Percentiles rank a stretch among this genome's conserved stretches.
Conservation (phyloP, 2,888 invertebrate species). For the Nebria salina region DNA sequence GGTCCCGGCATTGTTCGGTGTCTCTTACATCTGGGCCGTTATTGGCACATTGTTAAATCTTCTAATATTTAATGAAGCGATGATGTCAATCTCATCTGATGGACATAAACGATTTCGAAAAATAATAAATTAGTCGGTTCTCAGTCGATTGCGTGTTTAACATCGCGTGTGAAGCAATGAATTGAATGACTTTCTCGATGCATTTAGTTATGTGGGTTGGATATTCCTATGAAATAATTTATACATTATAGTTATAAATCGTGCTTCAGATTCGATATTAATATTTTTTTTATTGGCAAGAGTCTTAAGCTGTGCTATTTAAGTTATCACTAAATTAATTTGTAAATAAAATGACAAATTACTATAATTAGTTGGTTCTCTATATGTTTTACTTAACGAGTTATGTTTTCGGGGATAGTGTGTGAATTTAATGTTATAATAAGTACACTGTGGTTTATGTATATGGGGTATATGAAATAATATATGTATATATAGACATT, state of each 20-base stretch:
- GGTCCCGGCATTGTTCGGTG: background rate
- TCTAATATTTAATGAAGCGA: too few species aligned
- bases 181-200: slow-evolving; percentile 23
- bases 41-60: too few species aligned
- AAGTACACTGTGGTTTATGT: background rate
- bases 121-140: slow-evolving; percentile 25
- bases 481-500: background rate
- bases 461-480: background rate
- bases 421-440: background rate
- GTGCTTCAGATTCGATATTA: background rate
- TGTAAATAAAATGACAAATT: too few species aligned
- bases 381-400: too few species aligned
- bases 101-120: slow-evolving; percentile 24
- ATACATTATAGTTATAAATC: slow-evolving; percentile 35
- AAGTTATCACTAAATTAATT: too few species aligned
- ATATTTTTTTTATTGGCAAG: too few species aligned
- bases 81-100: slow-evolving; percentile 2
- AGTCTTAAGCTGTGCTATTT: too few species aligned
- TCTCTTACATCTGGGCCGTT: too few species aligned
- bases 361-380: too few species aligned
- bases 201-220: slow-evolving; percentile 29
- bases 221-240: slow-evolving; percentile 38
- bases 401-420: too few species aligned
- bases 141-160: slow-evolving; percentile 20
- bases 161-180: slow-evolving; percentile 21